Base-by-base conservation (phyloP, 2,888 invertebrate species). In the Deilephila elpenor region DNA sequence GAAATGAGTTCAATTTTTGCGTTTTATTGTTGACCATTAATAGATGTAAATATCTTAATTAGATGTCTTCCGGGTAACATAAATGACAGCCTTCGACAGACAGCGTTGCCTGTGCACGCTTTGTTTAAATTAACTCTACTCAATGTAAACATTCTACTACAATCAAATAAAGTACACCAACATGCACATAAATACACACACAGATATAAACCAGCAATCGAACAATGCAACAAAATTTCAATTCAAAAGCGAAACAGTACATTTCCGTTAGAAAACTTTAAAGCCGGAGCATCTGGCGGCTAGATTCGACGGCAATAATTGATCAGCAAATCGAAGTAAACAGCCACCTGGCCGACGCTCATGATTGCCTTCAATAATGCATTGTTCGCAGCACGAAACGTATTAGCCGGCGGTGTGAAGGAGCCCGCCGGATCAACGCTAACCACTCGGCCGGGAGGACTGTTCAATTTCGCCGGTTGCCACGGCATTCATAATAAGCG, bases 331-430 rank as follows among this genome's bases (percentile, higher is more conserved):
- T 89, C 89, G 89, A 86, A 83, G 88, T 83, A 89, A 90, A 90
- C 90, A 88, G 83, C 86, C 89, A 90, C 88, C 90, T 90, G 90
- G 87, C 84, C 79, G 82, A 79, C 83, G 84, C 80, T 85, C 88
- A 88, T 88, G 90, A 92, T 91, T 91, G 91, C 87, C 89, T 87
- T 88, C 89, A 89, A 91, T 91, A 91, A 91, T 91, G 89, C 89
- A 91, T 88, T 86, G 88, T 88, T 85, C 82, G 79, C 78, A 80
- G 86, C 91, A 91, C 91, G 91, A 85, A 89, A 88, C 83, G 84
- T 84, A 81, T 82, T 86, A 88, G 76, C 81, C 87, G 83, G 53
- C 85, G 70, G 73, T 76, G 76, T 82, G 70, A 76, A 75, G 74
- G 59, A 76, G 80, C 70, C 73, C 60, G 62, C 76, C 76, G 76